Evolutionary conservation across 2,888 invertebrate species (phyloP), one percentile per base, ranked within the genome.

Genomic region (Candidula unifasciata): DNA sequence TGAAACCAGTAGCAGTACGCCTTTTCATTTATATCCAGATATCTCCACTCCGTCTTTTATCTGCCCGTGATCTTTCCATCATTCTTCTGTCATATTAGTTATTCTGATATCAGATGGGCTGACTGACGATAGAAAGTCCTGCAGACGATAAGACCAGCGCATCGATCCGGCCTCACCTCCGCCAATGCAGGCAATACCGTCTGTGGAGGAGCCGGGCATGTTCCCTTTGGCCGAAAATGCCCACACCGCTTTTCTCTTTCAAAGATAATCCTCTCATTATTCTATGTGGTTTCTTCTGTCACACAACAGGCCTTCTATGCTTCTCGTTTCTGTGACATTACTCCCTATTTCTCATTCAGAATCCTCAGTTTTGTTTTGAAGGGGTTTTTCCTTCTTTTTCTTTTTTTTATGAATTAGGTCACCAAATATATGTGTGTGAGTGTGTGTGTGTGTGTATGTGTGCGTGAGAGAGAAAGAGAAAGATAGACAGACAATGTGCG

Each of bases 131-230:
- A 71, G 71, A 27, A 81, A 81, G 71, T 81, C 80, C 71, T 71
- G 80, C 80, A 71, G 80, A 81, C 80, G 80, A 81, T 81, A 81
- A 81, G 80, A 81, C 71, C 10, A 57, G 52, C 71, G 69, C 64
- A 76, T 77, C 77, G 68, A 68, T 83, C 77, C 30, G 21, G 35
- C 30, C 27, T 44, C 74, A 60, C 82, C 54, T 52, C 81, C 35
- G 33, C 30, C 64, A 8, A 37, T 37, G 60, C 78, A 37, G n/a
- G 64, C 66, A 66, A 68, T 44, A 37, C 13, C 52, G 68, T 80
- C 68, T 80, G 27, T 37, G n/a, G 80, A 66, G 78, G 64, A 13
- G 52, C 54, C 21, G 18, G 21, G 44, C 64, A 64, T 37, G 52
- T 52, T 30, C 30, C 68, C 80, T 52, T 68, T 68, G 80, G 80